Evolutionary conservation across 2,113 vertebrate species (phyloP).

Genomic region (Dasyurus viverrinus): DNA sequence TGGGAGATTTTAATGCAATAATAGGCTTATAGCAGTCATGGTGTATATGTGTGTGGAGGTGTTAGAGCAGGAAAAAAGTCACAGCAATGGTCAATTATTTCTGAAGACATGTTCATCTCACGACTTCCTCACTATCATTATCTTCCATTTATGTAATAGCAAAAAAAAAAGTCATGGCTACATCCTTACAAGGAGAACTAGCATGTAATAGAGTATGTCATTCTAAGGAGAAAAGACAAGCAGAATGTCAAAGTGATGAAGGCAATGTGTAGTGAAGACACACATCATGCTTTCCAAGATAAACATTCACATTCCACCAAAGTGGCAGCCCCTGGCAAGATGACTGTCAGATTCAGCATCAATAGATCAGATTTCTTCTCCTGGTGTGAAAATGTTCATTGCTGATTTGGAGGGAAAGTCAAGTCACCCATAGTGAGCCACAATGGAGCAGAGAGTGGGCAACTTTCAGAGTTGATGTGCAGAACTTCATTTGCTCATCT

Average conservation of each 20-base stretch:
- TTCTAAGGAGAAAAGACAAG: background rate
- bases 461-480: background rate
- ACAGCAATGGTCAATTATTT: no score
- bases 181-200: background rate
- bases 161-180: background rate
- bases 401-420: background rate
- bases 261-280: no score
- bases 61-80: no score
- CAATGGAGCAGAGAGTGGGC: background rate
- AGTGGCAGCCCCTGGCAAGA: background rate
- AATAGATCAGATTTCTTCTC: background rate
- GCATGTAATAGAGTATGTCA: background rate
- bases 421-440: background rate
- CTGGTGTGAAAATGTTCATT: background rate
- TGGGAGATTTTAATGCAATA: background rate
- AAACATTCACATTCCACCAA: background rate
- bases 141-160: background rate
- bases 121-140: background rate
- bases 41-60: background rate
- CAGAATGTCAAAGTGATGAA: background rate
- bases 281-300: no score
- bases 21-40: background rate
- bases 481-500: background rate
- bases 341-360: background rate
- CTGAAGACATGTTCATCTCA: background rate